Evolutionary conservation across 2,113 vertebrate genomes (phyloP), one percentile per base, ranked within the genome.

Genomic region (Orthochromis indermauri): DNA sequence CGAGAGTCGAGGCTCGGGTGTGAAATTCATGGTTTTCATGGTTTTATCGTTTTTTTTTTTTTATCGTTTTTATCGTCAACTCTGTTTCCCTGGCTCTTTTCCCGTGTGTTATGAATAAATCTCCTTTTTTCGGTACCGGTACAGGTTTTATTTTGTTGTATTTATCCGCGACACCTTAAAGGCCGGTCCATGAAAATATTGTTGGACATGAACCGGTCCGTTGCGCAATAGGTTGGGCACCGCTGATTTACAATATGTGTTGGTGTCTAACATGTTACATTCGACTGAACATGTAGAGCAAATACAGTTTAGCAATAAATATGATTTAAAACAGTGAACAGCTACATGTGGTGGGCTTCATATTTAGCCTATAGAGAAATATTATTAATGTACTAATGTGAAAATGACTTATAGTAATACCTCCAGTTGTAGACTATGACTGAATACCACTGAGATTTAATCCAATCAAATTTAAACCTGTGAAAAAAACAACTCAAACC

Each of bases 41-140:
- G n/a, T n/a, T n/a, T n/a, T n/a, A n/a, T n/a, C n/a, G n/a, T n/a
- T n/a, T n/a, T n/a, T n/a, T n/a, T n/a, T n/a, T n/a, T n/a, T n/a
- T n/a, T n/a, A n/a, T n/a, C n/a, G 55, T 28, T 47, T 49, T 49
- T 9, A 9, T 53, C 1, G 13, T 57, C 28, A 16, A 28, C 1
- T 0, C 55, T 0, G 55, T 28, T 28, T 28, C 0, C 24, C 13
- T 5, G 13, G 24, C 24, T 59, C 1, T 59, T 16, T 16, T 0
- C 24, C 3, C 0, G 7, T 59, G 13, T 57, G 24, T 59, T 9
- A 28, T 59, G 24, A 28, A 59, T 59, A 28, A 28, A 28, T 16
- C 55, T 2, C 9, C 12, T 5, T 57, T 57, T 26, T 57, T 8
- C 1, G 0, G 2, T 49, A 17, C 7, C 4, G 4, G 16, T 49